These are phyloP conservation scores for Scaptomyza parva DNA, from an alignment of 2,888 invertebrate species.

Conservation along the genomic window DNA sequence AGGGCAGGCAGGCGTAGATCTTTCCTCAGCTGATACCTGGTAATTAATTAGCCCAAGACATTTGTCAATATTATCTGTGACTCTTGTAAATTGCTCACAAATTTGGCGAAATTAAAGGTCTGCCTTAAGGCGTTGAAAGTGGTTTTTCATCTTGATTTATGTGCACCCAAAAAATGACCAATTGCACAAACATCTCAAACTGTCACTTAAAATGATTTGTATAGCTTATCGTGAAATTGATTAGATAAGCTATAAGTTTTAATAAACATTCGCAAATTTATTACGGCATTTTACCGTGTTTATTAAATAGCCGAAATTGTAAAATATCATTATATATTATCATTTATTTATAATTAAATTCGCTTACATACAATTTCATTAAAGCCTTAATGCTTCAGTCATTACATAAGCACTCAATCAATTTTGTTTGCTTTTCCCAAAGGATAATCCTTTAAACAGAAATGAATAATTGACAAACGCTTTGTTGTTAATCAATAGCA, in stretches of 20 bases:
- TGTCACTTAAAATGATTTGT: constrained; percentile 40
- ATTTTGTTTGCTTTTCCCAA: background rate
- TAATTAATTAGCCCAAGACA: constrained; percentile 68
- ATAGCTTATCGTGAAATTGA: background rate
- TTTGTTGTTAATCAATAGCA: background rate
- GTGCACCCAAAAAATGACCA: constrained; percentile 17
- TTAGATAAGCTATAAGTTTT: no score
- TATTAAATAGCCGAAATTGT: background rate
- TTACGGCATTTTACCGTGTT: no score
- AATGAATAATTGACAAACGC: background rate
- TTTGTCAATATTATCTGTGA: constrained; percentile 69
- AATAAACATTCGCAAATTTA: no score
- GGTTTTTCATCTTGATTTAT: constrained; percentile 38
- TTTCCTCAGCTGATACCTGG: constrained; percentile 56
- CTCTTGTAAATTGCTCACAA: no score
- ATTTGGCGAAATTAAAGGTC: constrained; percentile 21
- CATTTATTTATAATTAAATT: no score
- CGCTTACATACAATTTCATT: background rate
- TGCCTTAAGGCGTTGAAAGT: constrained; percentile 32
- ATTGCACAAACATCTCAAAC: constrained; percentile 40
- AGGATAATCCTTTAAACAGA: background rate
- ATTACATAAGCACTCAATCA: background rate
- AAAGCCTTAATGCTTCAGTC: background rate
- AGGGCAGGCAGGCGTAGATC: background rate
- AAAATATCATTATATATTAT: no score